Conservation (phyloP, 2,113 vertebrate species). For the Lates calcarifer region DNA sequence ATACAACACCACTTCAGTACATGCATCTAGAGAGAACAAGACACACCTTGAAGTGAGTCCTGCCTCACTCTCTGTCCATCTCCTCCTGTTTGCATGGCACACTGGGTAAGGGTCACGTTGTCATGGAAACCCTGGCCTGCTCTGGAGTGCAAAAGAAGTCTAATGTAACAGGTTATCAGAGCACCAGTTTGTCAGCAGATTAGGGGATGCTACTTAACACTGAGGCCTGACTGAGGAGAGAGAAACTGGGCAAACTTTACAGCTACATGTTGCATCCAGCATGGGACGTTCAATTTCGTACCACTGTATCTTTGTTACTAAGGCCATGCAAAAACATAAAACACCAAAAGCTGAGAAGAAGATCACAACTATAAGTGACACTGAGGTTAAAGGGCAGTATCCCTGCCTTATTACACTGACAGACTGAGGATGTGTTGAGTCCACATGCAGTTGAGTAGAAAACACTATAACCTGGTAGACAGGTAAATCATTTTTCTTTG, state of each 20-base stretch:
- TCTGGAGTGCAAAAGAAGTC: slow-evolving; percentile 42
- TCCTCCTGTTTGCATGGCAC: slow-evolving; percentile 43
- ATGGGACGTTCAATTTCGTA: slow-evolving; percentile 13
- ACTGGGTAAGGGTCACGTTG: slow-evolving; percentile 17
- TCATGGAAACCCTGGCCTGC: slow-evolving; percentile 38
- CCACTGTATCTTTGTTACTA: slow-evolving; percentile 26
- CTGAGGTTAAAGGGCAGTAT: slow-evolving; percentile 46
- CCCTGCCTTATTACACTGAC: slow-evolving; percentile 45
- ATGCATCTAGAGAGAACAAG: slow-evolving; percentile 58
- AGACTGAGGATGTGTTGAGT: slow-evolving; percentile 35
- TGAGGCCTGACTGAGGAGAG: slow-evolving; percentile 24
- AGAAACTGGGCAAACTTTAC: slow-evolving; percentile 27
- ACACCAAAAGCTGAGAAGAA: slow-evolving; percentile 37
- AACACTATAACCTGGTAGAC: slow-evolving; percentile 4
- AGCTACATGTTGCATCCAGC: slow-evolving; percentile 68
- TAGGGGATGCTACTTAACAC: slow-evolving; percentile 49
- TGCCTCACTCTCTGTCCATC: background rate
- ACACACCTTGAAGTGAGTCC: slow-evolving; percentile 7
- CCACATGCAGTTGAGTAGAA: slow-evolving; percentile 54
- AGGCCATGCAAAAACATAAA: slow-evolving; percentile 71
- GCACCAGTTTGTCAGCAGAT: slow-evolving; percentile 54
- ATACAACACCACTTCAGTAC: slow-evolving; percentile 45
- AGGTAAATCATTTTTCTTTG: slow-evolving; percentile 3
- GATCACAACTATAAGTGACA: slow-evolving; percentile 33
- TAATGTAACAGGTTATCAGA: slow-evolving; percentile 32